A percentile compares a stretch with the other conserved stretches of the same genome.
Evolutionary conservation across 2,888 invertebrate genomes (phyloP).

Genomic region (Galerucella nymphaeae): DNA sequence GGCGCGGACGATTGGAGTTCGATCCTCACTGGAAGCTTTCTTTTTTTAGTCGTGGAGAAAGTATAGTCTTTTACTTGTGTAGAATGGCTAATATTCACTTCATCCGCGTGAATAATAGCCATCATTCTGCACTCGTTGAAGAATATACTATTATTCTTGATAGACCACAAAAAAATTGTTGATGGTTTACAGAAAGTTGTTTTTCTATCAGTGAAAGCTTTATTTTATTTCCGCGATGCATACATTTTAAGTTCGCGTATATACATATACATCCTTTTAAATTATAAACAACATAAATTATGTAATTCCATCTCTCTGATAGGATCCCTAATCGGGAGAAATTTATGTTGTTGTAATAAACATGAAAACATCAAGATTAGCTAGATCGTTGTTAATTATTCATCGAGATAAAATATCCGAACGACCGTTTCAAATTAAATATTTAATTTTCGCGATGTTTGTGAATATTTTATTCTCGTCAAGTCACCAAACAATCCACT

Average conservation of each 20-base stretch:
- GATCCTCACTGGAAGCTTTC: too few species aligned
- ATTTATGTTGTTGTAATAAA: constrained; percentile 20
- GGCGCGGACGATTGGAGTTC: too few species aligned
- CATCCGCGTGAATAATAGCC: too few species aligned
- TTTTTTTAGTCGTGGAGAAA: too few species aligned
- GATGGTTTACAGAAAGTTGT: too few species aligned
- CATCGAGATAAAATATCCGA: not conserved
- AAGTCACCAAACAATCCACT: too few species aligned
- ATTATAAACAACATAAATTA: constrained; percentile 8
- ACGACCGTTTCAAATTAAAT: not conserved
- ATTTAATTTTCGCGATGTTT: not conserved
- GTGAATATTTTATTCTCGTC: too few species aligned
- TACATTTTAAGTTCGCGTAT: not conserved
- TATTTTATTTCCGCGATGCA: not conserved
- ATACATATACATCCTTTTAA: not conserved
- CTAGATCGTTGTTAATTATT: constrained; percentile 9
- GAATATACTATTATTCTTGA: too few species aligned
- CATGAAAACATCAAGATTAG: constrained; percentile 21
- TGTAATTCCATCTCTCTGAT: constrained; percentile 10
- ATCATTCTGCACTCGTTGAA: too few species aligned
- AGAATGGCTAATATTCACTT: too few species aligned
- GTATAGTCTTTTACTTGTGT: too few species aligned
- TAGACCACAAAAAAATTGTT: not conserved
- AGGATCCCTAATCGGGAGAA: constrained; percentile 4
- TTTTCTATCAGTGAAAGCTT: too few species aligned